Conservation (phyloP, 1,140 invertebrate genomes). For the Cyclina sinensis region DNA sequence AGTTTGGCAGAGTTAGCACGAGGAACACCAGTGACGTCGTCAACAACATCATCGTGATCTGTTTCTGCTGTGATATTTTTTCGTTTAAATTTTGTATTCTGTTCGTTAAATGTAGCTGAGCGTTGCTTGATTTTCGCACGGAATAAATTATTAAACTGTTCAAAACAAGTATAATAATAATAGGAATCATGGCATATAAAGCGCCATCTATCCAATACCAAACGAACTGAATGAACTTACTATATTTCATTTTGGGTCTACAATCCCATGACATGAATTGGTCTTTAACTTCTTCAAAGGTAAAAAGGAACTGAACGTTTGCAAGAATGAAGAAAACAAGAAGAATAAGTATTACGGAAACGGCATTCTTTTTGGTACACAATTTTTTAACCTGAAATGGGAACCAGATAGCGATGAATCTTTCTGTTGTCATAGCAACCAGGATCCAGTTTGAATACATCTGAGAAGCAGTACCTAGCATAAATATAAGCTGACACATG, state of each 20-base stretch:
- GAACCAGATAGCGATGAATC: constrained; percentile 81
- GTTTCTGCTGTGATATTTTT: constrained; percentile 72
- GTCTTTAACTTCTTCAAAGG: constrained; percentile 59
- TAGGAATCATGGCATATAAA: constrained; percentile 74
- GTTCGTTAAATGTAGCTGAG: constrained; percentile 69
- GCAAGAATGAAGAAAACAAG: constrained; percentile 67
- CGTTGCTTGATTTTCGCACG: constrained; percentile 57
- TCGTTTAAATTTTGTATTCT: constrained; percentile 70
- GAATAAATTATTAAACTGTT: constrained; percentile 75
- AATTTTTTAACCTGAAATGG: constrained; percentile 77
- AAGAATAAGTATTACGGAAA: constrained; percentile 63
- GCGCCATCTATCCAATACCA: constrained; percentile 79
- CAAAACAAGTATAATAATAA: constrained; percentile 72
- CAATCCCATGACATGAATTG: constrained; percentile 68
- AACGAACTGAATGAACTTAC: constrained; percentile 56
- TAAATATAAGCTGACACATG: constrained; percentile 74
- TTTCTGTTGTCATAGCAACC: constrained; percentile 80
- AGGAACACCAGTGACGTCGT: constrained; percentile 77
- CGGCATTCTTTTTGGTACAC: constrained; percentile 67
- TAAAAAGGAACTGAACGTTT: constrained; percentile 71
- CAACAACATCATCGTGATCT: constrained; percentile 81
- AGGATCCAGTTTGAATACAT: constrained; percentile 81
- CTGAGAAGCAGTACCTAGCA: constrained; percentile 73
- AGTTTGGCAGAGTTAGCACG: constrained; percentile 77
- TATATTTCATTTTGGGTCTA: constrained; percentile 38